Evolutionary conservation across 2,113 vertebrate species (phyloP).

Genomic region (Albula glossodonta): DNA sequence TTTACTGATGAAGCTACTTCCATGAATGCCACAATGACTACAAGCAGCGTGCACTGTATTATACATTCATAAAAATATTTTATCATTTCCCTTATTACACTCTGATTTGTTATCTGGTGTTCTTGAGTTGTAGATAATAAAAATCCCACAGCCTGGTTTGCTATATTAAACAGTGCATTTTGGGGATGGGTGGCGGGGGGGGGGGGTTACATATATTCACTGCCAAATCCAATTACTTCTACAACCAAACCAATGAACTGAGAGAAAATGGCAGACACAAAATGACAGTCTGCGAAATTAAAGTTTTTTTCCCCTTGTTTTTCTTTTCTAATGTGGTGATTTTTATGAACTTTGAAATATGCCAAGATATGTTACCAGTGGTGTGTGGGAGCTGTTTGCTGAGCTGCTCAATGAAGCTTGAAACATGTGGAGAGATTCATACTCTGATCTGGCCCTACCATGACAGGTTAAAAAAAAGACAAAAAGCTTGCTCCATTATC

Average conservation of each 20-base stretch:
- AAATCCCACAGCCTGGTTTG: neutral
- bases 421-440: neutral
- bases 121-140: neutral
- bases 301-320: neutral
- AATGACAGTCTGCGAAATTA: conserved; percentile 9
- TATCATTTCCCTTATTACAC: neutral
- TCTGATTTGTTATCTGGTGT: conserved; percentile 4
- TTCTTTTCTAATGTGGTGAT: neutral
- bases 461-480: neutral
- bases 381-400: neutral
- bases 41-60: no score
- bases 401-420: conserved; percentile 15
- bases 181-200: no score
- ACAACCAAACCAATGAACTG: neutral
- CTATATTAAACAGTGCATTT: neutral
- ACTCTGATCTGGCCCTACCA: no score
- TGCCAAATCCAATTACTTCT: neutral
- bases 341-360: conserved; percentile 16
- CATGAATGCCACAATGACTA: no score
- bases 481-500: no score
- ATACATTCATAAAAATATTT: neutral
- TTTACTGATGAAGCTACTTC: neutral
- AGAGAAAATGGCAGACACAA: neutral
- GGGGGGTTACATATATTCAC: neutral
- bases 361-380: conserved; percentile 15